Base-by-base conservation (phyloP, 2,113 vertebrate genomes). In the Ascaphus truei region DNA sequence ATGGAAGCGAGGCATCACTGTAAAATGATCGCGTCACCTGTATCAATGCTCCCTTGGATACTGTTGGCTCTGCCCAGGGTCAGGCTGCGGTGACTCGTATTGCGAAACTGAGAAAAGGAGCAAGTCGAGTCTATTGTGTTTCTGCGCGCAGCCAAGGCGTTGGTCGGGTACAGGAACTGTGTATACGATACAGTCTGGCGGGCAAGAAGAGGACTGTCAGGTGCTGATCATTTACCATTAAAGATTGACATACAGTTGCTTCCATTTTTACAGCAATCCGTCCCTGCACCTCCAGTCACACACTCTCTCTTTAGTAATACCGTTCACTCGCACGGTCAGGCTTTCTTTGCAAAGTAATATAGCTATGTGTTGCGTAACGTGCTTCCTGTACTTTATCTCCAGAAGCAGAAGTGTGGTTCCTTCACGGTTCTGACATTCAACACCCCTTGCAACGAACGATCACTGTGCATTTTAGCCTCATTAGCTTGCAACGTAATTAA, bases 61-160 rank as follows among this genome's bases (percentile, higher is more conserved):
- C 96, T 98, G 90, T 94, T 95, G 61, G 92, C 90, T 30, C 97
- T 91, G 50, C 89, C 95, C 77, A 98, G 77, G 77, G 91, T 95
- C 73, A 98, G 94, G 86, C 94, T 99, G 74, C 96, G 93, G 78
- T 98, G 95, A 88, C 95, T 97, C 83, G 95, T 88, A 73, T 93
- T 96, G 20, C 96, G 94, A 50, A 92, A 93, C 31, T 98, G 96
- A 65, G 92, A 94, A 85, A 98, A 95, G 72, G 96, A 98, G 1
- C 95, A 93, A 8, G 93, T 96, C 83, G 97, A 99, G 81, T 99
- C 97, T 74, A 98, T 93, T 1, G 97, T 99, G 81, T 96, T 98
- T 63, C 97, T 92, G 33, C 97, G 91, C 15, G 88, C 84, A 36
- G 91, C 93, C 29, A 99, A 89, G 73, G 92, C 95, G 33, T 98